Conservation (phyloP, 2,888 invertebrate species). For the Acrobasis consociella region DNA sequence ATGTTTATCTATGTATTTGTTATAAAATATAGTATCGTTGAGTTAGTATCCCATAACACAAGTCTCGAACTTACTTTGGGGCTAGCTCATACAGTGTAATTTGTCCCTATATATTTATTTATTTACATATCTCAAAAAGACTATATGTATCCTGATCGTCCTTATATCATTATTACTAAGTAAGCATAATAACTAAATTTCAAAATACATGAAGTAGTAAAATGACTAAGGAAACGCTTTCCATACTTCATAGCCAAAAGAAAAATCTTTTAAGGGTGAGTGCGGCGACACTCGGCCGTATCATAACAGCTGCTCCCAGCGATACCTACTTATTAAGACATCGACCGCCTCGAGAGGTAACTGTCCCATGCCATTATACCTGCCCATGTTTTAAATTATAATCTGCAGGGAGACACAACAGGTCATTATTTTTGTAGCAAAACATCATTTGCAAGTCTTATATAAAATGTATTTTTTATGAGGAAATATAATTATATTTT, state of each 20-base stretch:
- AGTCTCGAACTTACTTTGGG: too few relatives aligned
- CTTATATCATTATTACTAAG: too few relatives aligned
- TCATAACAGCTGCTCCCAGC: conserved; percentile 79
- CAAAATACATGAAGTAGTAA: too few relatives aligned
- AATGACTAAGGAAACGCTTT: too few relatives aligned
- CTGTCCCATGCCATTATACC: conserved; percentile 58
- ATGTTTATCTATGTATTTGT: too few relatives aligned
- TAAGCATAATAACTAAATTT: too few relatives aligned
- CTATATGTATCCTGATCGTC: too few relatives aligned
- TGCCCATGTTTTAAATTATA: conserved; percentile 76
- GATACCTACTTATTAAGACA: conserved; percentile 80
- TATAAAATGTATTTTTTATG: not conserved
- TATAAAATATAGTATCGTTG: too few relatives aligned
- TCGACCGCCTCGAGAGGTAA: conserved; percentile 60
- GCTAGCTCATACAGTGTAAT: too few relatives aligned
- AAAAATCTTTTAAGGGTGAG: conserved; percentile 72
- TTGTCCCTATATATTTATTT: too few relatives aligned
- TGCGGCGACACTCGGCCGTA: conserved; percentile 77
- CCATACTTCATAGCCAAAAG: conserved; percentile 48
- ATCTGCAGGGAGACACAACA: conserved; percentile 46
- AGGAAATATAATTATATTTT: not conserved
- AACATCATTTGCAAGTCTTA: conserved; percentile 5
- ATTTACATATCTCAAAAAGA: too few relatives aligned
- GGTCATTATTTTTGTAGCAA: conserved; percentile 28
- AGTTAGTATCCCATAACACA: too few relatives aligned